These are phyloP conservation scores for Folsomia candida DNA, from an alignment of 2,888 invertebrate species.

Conservation along the genomic window DNA sequence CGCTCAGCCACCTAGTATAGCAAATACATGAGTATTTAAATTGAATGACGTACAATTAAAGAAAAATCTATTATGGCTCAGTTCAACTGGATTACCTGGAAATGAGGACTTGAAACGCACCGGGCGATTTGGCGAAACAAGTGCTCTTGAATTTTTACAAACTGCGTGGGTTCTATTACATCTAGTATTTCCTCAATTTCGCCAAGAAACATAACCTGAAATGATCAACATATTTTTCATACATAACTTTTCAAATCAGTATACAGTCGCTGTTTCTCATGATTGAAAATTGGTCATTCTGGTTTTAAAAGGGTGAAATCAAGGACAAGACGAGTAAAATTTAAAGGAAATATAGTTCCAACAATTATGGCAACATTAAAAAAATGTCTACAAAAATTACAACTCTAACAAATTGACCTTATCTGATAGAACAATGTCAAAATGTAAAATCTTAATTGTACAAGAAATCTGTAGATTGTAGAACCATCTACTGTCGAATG, in stretches of 20 bases:
- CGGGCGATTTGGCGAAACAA: slow-evolving; percentile 97
- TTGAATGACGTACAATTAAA: too few species aligned
- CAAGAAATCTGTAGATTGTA: too few species aligned
- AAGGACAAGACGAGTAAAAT: not conserved
- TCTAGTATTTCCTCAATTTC: slow-evolving; percentile 99
- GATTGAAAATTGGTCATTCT: too few species aligned
- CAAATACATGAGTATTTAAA: slow-evolving; percentile 26
- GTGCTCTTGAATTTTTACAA: slow-evolving; percentile 96
- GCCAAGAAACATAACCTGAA: slow-evolving; percentile 95
- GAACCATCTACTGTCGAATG: too few species aligned
- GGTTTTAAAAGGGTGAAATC: too few species aligned
- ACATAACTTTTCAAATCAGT: too few species aligned
- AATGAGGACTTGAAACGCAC: slow-evolving; percentile 99
- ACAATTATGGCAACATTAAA: not conserved
- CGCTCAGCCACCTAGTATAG: slow-evolving; percentile 87
- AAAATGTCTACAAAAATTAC: too few species aligned
- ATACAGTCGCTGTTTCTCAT: too few species aligned
- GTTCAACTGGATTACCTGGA: slow-evolving; percentile 90
- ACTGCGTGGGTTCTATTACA: slow-evolving; percentile 98
- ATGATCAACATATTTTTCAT: slow-evolving; percentile 24
- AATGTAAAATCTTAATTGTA: too few species aligned
- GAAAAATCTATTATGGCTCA: too few species aligned
- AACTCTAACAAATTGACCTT: too few species aligned
- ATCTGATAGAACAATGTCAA: too few species aligned
- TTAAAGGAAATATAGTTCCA: not conserved